phyloP scores from a whole-genome alignment of 2,113 vertebrate species.

The Upupa epops region DNA sequence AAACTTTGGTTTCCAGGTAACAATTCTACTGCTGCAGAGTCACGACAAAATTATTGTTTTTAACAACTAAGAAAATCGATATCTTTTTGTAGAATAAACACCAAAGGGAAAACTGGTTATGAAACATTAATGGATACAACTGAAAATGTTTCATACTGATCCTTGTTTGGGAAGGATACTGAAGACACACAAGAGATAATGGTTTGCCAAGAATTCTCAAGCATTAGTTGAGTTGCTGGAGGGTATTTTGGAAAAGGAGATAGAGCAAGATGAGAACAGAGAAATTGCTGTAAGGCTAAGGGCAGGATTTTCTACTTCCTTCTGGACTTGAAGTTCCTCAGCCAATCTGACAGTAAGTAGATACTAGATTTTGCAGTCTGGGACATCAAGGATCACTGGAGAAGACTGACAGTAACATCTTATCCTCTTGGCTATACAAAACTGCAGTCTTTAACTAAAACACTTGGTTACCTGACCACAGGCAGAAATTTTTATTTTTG shows the following conservation, averaged over 20 bases:
- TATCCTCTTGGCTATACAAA: not conserved
- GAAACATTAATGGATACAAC: slow-evolving; percentile 24
- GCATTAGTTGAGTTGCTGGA: not conserved
- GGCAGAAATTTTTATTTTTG: not conserved
- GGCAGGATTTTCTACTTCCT: not conserved
- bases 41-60: not conserved
- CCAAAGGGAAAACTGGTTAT: not conserved
- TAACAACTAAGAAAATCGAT: not conserved
- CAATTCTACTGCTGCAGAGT: not conserved
- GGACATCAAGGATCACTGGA: not conserved
- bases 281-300: not conserved
- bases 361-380: not conserved
- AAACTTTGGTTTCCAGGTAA: not conserved
- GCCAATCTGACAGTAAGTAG: not conserved
- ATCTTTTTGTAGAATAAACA: not conserved
- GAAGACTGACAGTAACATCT: not conserved
- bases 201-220: slow-evolving; percentile 10
- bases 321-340: not conserved
- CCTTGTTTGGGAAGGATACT: not conserved
- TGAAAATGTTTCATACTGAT: not conserved
- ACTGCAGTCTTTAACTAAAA: not conserved
- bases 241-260: not conserved
- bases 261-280: not conserved
- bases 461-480: not conserved
- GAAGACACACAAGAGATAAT: not conserved